phyloP scores from a whole-genome alignment of 2,797 vertebrate genomes.

The Tachyglossus aculeatus region DNA sequence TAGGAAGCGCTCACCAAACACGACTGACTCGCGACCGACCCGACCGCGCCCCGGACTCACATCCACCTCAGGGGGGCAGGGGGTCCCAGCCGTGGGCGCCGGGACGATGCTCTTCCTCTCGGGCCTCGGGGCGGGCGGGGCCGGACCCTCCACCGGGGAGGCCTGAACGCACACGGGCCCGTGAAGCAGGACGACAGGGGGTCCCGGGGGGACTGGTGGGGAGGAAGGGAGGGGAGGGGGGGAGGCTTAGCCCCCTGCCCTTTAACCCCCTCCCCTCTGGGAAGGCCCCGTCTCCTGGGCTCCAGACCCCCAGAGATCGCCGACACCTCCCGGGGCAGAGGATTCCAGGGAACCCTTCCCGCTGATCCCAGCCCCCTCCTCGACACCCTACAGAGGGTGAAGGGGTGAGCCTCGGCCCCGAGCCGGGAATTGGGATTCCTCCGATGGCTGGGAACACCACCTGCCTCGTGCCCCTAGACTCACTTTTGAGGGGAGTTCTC shows the following conservation, averaged over 20 bases:
- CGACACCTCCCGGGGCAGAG: too few species aligned
- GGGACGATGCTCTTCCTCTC: constrained; percentile 86
- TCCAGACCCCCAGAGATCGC: too few species aligned
- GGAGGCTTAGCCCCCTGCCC: background rate
- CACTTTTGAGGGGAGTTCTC: too few species aligned
- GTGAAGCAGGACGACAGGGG: constrained; percentile 76
- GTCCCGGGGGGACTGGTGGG: background rate
- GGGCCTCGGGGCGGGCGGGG: constrained; percentile 59
- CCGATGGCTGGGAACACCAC: background rate
- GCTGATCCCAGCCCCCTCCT: too few species aligned
- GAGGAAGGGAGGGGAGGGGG: background rate
- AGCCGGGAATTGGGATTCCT: background rate
- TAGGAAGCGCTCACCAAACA: too few species aligned
- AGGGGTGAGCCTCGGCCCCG: too few species aligned
- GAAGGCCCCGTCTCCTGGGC: too few species aligned
- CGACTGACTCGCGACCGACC: too few species aligned
- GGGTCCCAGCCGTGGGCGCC: constrained; percentile 70
- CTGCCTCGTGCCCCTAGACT: background rate
- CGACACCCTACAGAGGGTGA: too few species aligned
- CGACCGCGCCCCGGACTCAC: constrained; percentile 69
- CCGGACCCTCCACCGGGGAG: constrained; percentile 38
- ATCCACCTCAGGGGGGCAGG: constrained; percentile 76
- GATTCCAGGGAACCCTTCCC: too few species aligned
- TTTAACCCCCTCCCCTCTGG: background rate
- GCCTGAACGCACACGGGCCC: constrained; percentile 83